Evolutionary conservation across 2,113 vertebrate genomes (phyloP), one percentile per base, ranked within the genome.

Genomic region (Heterocephalus glaber): DNA sequence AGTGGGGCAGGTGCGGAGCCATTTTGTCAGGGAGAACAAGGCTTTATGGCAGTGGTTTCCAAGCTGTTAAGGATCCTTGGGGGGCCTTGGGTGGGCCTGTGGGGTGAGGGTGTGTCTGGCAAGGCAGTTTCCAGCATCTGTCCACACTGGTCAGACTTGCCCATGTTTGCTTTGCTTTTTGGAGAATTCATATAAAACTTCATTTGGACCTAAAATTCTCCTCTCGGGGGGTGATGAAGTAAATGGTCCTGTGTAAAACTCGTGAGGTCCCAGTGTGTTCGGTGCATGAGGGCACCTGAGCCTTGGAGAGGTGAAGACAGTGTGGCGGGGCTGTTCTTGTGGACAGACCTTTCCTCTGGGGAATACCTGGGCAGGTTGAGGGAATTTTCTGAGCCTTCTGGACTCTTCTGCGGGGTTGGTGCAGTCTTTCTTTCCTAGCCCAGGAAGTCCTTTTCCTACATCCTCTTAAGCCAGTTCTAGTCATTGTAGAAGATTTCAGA

Each of bases 211-310:
- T 12, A 35, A 58, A 17, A 30, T 68, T 52, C 2, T 22, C 26
- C 13, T 20, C 26, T 22, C 58, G 1, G 54, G 30, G 61, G n/a
- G 14, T 20, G 33, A 65, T 52, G n/a, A 12, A 2, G 81, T 4
- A 1, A 33, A 19, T 1, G 6, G 47, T 16, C 41, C n/a, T 2
- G 1, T 10, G 30, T 26, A 17, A 12, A 0, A 19, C 83, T 54
- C 22, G 54, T 3, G 44, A 83, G 47, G 19, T 30, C 20, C 19
- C 47, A 33, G 0, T 1, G 20, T 4, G 3, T 22, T 9, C 26
- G 49, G 33, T 30, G 33, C 61, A 2, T 3, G 24, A n/a, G 63
- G 74, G 26, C 5, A 2, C 49, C 44, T 4, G 82, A 56, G 33
- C 16, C 60, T 72, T 9, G 11, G 33, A 44, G 24, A 35, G 49